Evolutionary conservation across 2,888 invertebrate species (phyloP).

Genomic region (Sminthurides aquaticus): DNA sequence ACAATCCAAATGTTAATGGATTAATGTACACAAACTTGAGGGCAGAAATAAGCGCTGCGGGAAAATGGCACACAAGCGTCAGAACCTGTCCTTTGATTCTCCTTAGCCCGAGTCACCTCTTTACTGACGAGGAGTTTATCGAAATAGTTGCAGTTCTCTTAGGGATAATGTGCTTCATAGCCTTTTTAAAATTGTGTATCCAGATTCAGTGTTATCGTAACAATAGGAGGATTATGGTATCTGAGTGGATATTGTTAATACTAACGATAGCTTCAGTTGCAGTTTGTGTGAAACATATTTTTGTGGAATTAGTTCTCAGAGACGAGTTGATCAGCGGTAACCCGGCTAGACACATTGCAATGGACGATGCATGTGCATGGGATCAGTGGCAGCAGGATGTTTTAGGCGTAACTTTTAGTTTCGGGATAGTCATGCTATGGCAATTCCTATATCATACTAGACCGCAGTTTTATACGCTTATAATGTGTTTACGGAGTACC

Average conservation of each 20-base stretch:
- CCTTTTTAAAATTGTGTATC: too few relatives aligned
- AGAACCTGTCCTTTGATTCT: slow-evolving; percentile 3
- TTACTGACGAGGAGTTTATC: slow-evolving; percentile 4
- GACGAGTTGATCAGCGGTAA: background rate
- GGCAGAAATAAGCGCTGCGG: slow-evolving; percentile 2
- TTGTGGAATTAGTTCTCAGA: background rate
- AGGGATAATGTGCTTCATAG: too few relatives aligned
- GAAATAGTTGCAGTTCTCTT: too few relatives aligned
- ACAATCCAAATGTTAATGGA: slow-evolving; percentile 12
- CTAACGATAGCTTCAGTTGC: background rate
- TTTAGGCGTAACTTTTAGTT: slow-evolving; percentile 13
- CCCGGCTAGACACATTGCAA: slow-evolving; percentile 3
- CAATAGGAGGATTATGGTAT: too few relatives aligned
- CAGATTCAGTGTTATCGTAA: too few relatives aligned
- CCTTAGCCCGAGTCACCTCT: background rate
- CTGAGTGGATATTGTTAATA: slow-evolving; percentile 5
- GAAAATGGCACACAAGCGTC: slow-evolving; percentile 8
- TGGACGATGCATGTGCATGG: slow-evolving; percentile 11
- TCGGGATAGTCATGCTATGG: slow-evolving; percentile 9
- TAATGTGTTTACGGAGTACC: slow-evolving; percentile 1
- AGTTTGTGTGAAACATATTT: slow-evolving; percentile 1
- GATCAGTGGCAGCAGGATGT: slow-evolving; percentile 11
- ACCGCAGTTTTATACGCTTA: slow-evolving; percentile 13
- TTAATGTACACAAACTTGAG: slow-evolving; percentile 13
- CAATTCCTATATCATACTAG: slow-evolving; percentile 6